A percentile compares a stretch with the other conserved stretches of the same genome.
Conservation (phyloP, 2,888 invertebrate genomes). For the Ommatoiulus sabulosus region DNA sequence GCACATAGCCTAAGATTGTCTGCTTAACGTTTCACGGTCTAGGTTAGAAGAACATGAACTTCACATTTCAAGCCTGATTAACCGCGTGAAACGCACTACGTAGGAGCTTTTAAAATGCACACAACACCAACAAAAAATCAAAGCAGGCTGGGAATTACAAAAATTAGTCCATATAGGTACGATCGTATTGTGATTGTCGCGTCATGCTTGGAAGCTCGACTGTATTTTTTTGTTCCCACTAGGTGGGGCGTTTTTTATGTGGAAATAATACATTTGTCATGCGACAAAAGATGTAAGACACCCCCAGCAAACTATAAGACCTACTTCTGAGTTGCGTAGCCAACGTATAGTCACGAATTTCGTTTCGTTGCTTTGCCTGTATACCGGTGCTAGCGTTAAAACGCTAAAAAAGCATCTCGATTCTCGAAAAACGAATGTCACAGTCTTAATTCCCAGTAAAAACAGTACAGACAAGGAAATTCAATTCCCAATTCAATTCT, state of each 20-base stretch:
- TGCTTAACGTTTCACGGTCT: slow-evolving; percentile 24
- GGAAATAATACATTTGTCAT: slow-evolving; percentile 30
- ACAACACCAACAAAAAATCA: not conserved
- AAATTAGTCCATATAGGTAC: slow-evolving; percentile 24
- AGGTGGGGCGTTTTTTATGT: slow-evolving; percentile 8
- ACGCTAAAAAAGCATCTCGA: slow-evolving; percentile 6
- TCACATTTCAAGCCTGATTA: slow-evolving; percentile 17
- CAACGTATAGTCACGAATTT: not conserved
- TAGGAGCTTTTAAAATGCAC: not conserved
- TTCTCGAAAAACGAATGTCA: not conserved
- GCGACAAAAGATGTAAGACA: not conserved
- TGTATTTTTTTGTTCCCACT: not conserved
- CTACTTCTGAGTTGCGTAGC: slow-evolving; percentile 7
- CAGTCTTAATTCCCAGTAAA: not conserved
- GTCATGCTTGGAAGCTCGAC: slow-evolving; percentile 11
- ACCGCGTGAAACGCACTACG: not conserved
- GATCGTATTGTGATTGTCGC: not conserved
- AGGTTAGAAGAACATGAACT: slow-evolving; percentile 43
- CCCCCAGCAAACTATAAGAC: slow-evolving; percentile 25
- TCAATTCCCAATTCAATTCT: too few species aligned
- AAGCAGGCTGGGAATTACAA: slow-evolving; percentile 16
- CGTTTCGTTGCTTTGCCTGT: not conserved
- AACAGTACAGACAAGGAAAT: too few species aligned
- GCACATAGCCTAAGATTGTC: not conserved
- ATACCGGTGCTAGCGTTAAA: not conserved